Percentiles rank a stretch among this genome's conserved stretches.
These are phyloP conservation scores for Phylloscopus whistleri DNA, from an alignment of 2,113 vertebrate genomes.

Conservation along the genomic window DNA sequence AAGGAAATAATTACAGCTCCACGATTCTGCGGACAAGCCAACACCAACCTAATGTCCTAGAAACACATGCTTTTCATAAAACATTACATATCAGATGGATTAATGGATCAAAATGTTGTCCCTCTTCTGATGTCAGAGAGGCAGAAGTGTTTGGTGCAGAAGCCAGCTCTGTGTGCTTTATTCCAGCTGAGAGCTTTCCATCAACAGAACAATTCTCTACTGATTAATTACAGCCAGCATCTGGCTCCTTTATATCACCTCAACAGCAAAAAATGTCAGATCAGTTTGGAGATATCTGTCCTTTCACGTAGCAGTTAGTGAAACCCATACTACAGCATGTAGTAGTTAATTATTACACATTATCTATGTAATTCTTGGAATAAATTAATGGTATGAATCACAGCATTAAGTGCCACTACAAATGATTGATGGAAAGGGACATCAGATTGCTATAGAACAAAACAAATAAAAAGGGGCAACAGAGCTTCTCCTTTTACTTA, in stretches of 20 bases:
- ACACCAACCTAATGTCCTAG: background rate
- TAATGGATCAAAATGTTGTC: constrained; percentile 5
- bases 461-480: background rate
- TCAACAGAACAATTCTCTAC: background rate
- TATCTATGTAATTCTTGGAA: background rate
- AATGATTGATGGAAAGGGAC: background rate
- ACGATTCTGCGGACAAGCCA: background rate
- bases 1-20: constrained; percentile 7
- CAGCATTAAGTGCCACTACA: background rate
- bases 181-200: constrained; percentile 32
- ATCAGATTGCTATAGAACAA: background rate
- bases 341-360: background rate
- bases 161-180: background rate
- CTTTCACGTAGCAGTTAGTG: background rate
- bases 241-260: constrained; percentile 32
- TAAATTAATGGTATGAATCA: constrained; percentile 33
- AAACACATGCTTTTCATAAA: background rate
- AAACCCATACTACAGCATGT: background rate
- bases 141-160: background rate
- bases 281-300: background rate
- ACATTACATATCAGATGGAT: background rate
- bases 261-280: constrained; percentile 1
- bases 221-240: constrained; percentile 28
- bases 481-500: background rate
- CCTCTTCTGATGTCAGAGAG: background rate